These are phyloP conservation scores for Drosophila ogumai DNA, from an alignment of 1,140 invertebrate genomes.

Conservation along the genomic window DNA sequence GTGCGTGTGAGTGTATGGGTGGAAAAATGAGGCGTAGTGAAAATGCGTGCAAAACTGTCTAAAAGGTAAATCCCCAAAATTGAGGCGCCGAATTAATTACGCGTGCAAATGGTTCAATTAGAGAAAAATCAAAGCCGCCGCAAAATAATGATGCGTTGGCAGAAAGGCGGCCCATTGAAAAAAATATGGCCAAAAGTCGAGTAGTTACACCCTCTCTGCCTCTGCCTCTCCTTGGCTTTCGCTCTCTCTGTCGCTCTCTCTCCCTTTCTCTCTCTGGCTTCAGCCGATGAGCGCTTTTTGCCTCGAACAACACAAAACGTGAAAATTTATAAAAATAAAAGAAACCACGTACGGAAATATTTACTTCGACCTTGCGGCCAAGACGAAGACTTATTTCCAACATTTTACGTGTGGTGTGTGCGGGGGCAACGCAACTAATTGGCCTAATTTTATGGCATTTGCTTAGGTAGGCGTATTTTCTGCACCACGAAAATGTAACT, in stretches of 20 bases:
- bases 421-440: conserved; percentile 22
- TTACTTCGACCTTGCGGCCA: conserved; percentile 28
- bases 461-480: conserved; percentile 4
- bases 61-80: conserved; percentile 62
- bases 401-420: conserved; percentile 15
- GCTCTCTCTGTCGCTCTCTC: conserved; percentile 10
- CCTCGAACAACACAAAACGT: conserved; percentile 49
- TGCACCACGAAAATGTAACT: neutral
- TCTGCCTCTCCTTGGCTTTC: conserved; percentile 11
- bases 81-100: conserved; percentile 18
- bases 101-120: conserved; percentile 5
- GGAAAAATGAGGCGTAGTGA: conserved; percentile 80
- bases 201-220: conserved; percentile 42
- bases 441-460: conserved; percentile 27
- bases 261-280: conserved; percentile 7
- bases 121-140: conserved; percentile 6
- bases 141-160: conserved; percentile 58
- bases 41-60: conserved; percentile 70
- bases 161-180: conserved; percentile 56
- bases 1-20: conserved; percentile 63
- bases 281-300: conserved; percentile 36
- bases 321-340: conserved; percentile 53
- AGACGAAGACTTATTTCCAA: conserved; percentile 19
- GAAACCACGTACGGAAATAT: conserved; percentile 52
- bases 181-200: conserved; percentile 53